Evolutionary conservation across 2,797 vertebrate species (phyloP).

Genomic region (Paramormyrops hopkinsi): DNA sequence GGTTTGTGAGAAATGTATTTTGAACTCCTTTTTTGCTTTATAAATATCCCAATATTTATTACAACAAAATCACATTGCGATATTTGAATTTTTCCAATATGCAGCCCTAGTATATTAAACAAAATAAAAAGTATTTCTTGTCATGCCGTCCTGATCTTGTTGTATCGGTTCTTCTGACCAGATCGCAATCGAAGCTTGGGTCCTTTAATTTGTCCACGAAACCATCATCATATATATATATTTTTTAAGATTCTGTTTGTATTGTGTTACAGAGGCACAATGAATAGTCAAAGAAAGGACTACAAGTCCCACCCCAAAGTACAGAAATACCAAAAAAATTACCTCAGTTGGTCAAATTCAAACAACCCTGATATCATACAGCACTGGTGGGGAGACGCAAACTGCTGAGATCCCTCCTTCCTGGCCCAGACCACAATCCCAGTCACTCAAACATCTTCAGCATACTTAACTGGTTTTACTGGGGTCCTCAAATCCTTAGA

Average conservation of each 20-base stretch:
- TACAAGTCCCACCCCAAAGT: neutral
- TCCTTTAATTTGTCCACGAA: neutral
- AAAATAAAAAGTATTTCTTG: neutral
- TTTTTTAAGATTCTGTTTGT: neutral
- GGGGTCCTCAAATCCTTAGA: neutral
- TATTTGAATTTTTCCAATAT: neutral
- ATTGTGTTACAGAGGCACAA: neutral
- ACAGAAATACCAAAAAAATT: neutral
- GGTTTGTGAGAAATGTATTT: neutral
- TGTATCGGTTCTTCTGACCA: neutral
- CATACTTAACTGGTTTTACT: neutral
- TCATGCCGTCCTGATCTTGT: neutral
- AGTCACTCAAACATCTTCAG: neutral
- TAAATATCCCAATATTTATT: neutral
- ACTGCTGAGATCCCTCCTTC: neutral
- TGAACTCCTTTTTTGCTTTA: neutral
- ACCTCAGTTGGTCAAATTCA: neutral
- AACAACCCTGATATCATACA: neutral
- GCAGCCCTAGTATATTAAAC: neutral
- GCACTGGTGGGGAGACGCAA: neutral
- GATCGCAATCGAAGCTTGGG: neutral
- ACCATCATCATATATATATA: neutral
- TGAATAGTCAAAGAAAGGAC: neutral
- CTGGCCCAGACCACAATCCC: neutral
- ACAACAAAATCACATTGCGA: neutral